Percentiles rank a stretch among this genome's conserved stretches.
Evolutionary conservation across 2,888 invertebrate genomes (phyloP).

Genomic region (Alsophila aescularia): DNA sequence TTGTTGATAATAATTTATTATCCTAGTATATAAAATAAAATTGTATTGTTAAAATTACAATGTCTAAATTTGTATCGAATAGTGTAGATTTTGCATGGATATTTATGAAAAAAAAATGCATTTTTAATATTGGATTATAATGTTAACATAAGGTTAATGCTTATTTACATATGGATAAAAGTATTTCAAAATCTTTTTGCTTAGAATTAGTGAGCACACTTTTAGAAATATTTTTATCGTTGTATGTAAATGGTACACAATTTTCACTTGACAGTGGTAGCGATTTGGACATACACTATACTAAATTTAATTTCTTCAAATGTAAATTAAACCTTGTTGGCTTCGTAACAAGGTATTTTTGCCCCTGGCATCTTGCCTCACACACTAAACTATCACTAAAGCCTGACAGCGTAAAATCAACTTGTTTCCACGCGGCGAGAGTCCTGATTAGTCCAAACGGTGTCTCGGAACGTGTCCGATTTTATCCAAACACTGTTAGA

Average conservation of each 20-base stretch:
- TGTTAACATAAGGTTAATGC: conserved; percentile 4
- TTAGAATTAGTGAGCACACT: not conserved
- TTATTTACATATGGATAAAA: not conserved
- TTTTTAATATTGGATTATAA: conserved; percentile 25
- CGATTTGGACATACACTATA: too few species aligned
- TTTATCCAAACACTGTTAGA: too few species aligned
- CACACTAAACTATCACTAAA: too few species aligned
- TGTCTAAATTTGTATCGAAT: conserved; percentile 32
- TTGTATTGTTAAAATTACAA: conserved; percentile 25
- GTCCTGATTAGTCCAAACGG: too few species aligned
- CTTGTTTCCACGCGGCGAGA: too few species aligned
- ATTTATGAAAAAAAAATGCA: conserved; percentile 20
- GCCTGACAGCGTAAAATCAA: too few species aligned
- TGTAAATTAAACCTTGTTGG: too few species aligned
- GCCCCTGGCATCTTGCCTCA: too few species aligned
- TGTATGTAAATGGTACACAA: conserved; percentile 2
- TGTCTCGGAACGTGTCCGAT: too few species aligned
- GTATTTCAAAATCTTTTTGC: not conserved
- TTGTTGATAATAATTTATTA: conserved; percentile 34
- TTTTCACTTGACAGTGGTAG: conserved; percentile 28
- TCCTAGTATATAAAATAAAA: conserved; percentile 30
- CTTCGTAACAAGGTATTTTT: too few species aligned
- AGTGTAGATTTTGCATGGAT: conserved; percentile 41
- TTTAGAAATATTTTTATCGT: not conserved
- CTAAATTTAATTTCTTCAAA: too few species aligned